Conservation (phyloP, 2,797 vertebrate genomes). For the Scomberomorus guttatus region DNA sequence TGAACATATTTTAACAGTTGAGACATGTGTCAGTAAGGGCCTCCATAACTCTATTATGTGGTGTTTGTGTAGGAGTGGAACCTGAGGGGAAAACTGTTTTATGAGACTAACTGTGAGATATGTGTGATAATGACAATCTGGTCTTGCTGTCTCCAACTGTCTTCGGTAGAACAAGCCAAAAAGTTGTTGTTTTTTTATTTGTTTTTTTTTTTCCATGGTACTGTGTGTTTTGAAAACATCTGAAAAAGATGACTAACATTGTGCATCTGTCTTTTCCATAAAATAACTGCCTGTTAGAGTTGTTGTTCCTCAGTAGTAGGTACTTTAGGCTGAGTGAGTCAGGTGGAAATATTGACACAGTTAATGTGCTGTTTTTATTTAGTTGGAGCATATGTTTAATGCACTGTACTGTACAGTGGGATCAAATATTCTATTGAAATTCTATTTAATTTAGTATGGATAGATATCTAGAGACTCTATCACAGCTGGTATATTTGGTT, state of each 20-base stretch:
- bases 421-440: constrained; percentile 9
- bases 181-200: too few species aligned
- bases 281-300: not conserved
- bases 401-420: not conserved
- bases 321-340: constrained; percentile 11
- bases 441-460: not conserved
- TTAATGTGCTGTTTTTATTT: constrained; percentile 3
- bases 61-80: constrained; percentile 40
- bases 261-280: not conserved
- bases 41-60: constrained; percentile 21
- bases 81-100: constrained; percentile 17
- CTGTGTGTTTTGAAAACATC: not conserved
- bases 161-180: constrained; percentile 1
- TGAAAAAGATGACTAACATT: not conserved
- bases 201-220: not conserved
- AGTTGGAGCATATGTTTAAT: constrained; percentile 6
- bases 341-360: constrained; percentile 11
- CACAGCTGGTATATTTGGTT: constrained; percentile 1
- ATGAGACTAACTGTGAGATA: constrained; percentile 12
- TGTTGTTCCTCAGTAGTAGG: not conserved
- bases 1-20: constrained; percentile 1
- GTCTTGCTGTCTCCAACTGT: constrained; percentile 29
- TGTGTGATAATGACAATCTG: constrained; percentile 33
- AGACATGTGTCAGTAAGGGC: constrained; percentile 12
- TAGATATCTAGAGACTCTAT: not conserved